Percentiles rank a stretch among this genome's conserved stretches.
Conservation (phyloP, 2,797 vertebrate species). For the Craterocephalus amniculus region DNA sequence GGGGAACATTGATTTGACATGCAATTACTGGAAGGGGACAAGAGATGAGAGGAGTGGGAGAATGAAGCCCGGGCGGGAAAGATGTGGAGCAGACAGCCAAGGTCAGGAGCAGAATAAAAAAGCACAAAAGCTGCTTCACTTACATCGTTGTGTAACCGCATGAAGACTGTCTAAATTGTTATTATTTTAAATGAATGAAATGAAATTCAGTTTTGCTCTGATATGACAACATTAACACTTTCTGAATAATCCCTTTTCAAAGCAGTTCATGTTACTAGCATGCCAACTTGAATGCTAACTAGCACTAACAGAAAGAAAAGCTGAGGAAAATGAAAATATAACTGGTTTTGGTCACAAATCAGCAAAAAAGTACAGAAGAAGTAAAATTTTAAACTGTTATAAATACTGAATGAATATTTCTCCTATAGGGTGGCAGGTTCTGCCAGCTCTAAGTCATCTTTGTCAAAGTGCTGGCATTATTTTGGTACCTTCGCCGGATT, state of each 20-base stretch:
- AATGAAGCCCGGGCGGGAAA: conserved; percentile 31
- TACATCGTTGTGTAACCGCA: conserved; percentile 15
- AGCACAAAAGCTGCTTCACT: conserved; percentile 53
- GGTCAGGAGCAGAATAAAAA: conserved; percentile 61
- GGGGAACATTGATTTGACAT: conserved; percentile 77
- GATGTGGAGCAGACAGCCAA: conserved; percentile 61
- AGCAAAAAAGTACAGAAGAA: not conserved
- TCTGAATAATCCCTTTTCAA: not conserved
- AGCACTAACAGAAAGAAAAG: not conserved
- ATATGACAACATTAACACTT: not conserved
- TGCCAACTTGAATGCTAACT: not conserved
- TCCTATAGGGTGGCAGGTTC: conserved; percentile 3
- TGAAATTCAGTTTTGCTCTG: not conserved
- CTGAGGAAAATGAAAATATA: not conserved
- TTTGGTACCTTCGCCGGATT: conserved; percentile 47
- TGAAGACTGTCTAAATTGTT: not conserved
- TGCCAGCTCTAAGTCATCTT: conserved; percentile 13
- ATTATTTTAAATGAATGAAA: not conserved
- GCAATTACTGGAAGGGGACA: conserved; percentile 73
- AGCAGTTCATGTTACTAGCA: not conserved
- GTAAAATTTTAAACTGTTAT: not conserved
- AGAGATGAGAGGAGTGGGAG: conserved; percentile 44
- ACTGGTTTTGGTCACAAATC: not conserved
- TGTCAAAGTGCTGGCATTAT: conserved; percentile 23
- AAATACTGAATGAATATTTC: conserved; percentile 1